These are phyloP conservation scores for Campoletis sonorensis DNA, from an alignment of 1,140 invertebrate genomes.

Conservation along the genomic window DNA sequence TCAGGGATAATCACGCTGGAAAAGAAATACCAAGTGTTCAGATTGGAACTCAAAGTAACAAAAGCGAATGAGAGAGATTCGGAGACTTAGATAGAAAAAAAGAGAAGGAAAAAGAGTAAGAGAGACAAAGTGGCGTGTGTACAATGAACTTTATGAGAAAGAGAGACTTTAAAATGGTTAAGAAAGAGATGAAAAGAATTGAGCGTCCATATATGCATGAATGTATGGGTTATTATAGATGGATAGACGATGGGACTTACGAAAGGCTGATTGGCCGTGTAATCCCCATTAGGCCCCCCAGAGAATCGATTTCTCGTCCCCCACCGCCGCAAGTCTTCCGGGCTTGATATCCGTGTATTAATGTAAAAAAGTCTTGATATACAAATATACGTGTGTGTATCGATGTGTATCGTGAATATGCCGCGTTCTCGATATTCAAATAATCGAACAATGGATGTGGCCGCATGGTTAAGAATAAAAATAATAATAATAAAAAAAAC, in stretches of 20 bases:
- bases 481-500: background rate
- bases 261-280: conserved; percentile 74
- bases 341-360: background rate
- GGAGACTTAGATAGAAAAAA: background rate
- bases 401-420: background rate
- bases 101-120: background rate
- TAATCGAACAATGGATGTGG: conserved; percentile 73
- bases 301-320: conserved; percentile 72
- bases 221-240: conserved; percentile 43
- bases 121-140: conserved; percentile 16
- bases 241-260: conserved; percentile 59
- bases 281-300: conserved; percentile 74
- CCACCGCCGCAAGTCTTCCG: conserved; percentile 55
- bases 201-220: background rate
- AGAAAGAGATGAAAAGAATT: conserved; percentile 23
- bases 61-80: conserved; percentile 16
- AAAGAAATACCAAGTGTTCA: conserved; percentile 31
- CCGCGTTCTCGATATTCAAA: conserved; percentile 71
- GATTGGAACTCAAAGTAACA: conserved; percentile 38
- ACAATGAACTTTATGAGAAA: conserved; percentile 33
- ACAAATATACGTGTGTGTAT: background rate
- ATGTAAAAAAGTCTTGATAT: conserved; percentile 2
- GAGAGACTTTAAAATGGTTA: conserved; percentile 35
- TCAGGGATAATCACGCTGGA: conserved; percentile 16
- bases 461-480: conserved; percentile 23